Evolutionary conservation across 2,113 vertebrate genomes (phyloP), one percentile per base, ranked within the genome.

Genomic region (Ailurus styani): DNA sequence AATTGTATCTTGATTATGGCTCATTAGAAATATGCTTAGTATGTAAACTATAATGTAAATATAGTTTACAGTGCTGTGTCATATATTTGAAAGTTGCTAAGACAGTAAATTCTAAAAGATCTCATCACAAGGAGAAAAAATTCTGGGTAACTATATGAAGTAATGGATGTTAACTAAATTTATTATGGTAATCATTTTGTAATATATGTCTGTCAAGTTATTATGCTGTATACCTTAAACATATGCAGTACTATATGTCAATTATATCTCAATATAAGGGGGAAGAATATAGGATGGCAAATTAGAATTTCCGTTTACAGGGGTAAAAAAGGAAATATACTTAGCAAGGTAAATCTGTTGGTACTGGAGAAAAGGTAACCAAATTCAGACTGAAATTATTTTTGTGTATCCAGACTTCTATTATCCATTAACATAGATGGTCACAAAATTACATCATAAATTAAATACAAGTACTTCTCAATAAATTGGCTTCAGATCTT

Each of bases 361-460:
- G 23, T 89, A 45, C 27, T 87, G 25, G 0, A 13, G 45, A 64
- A 96, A 72, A 17, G 25, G 6, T 84, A 29, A 83, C n/a, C 40
- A 23, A 73, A 79, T 47, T 95, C 34, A 88, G 57, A 15, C 64
- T 75, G 29, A 97, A 96, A 83, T 82, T 42, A 40, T 27, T 93
- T 85, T 57, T 68, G 5, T 92, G 27, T 93, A 40, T 68, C 40
- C 18, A 87, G 23, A 82, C n/a, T 91, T 84, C 68, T 94, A 10
- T 87, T 87, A 90, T 75, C 14, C 40, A n/a, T 82, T 81, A 21
- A 55, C 20, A 70, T 13, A 72, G 50, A 66, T 68, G 78, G 52
- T 84, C 31, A 93, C 47, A 96, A 91, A 87, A 89, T 96, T 93
- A 18, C 75, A 52, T 81, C 34, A 89, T 79, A 78, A 90, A 88